Base-by-base conservation (phyloP, 2,113 vertebrate species). In the Silurus glanis region DNA sequence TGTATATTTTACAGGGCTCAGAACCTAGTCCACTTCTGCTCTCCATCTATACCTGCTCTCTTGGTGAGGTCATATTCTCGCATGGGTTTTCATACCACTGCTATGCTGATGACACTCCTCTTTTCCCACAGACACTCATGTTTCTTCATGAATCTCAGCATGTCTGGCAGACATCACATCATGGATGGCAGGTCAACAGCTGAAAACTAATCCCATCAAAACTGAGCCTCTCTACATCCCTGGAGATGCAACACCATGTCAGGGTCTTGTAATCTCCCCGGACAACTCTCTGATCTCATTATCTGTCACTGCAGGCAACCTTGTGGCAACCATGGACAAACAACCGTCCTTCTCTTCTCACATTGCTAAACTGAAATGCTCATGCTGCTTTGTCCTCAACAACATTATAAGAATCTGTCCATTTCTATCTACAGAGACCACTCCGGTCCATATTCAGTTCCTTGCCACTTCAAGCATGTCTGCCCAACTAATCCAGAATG, bases 311-410 rank as follows among this genome's bases (percentile, higher is more conserved):
- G 23, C 74, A 78, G 74, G 51, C 6, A 78, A 55, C 23, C 74
- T 25, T 78, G 6, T 56, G 51, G 23, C 55, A 55, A 55, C 49
- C 74, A 78, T 6, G 23, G 51, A 78, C 51, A 78, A 55, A 55
- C 23, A 55, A 78, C 51, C 25, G 49, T 78, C 23, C n/a, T 56
- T 78, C 51, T 56, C 1, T 6, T n/a, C 74, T 55, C 51, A 78
- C 51, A 55, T 78, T 1, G 51, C 51, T 78, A 78, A 78, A 55
- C 23, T 75, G 72, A 51, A 47, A 51, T 17, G 5, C 47, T 78
- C 74, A 78, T 78, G 74, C 51, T 78, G 74, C 23, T 55, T 78
- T 78, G 74, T 78, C 74, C 51, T 78, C 51, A 25, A 55, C 49
- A 76, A 25, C 23, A 25, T 76, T 55, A 55, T 23, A 51, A 76